phyloP scores from a whole-genome alignment of 2,888 invertebrate species.

The Polietes domitor region DNA sequence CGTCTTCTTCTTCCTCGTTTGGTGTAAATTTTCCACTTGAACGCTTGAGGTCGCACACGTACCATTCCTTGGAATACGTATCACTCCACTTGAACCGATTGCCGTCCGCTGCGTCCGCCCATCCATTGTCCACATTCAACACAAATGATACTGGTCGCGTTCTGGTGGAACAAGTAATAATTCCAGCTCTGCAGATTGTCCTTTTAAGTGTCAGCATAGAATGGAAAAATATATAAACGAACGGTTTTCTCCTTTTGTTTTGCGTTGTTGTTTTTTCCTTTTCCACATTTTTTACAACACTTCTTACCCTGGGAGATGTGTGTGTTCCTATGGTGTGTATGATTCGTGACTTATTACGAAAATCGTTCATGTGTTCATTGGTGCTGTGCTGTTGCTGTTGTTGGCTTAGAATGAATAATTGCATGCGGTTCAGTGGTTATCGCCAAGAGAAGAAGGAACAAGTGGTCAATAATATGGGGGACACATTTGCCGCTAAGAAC shows the following conservation, averaged over 20 bases:
- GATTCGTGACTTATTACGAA: constrained; percentile 55
- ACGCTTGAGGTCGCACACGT: constrained; percentile 51
- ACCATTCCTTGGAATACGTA: constrained; percentile 4
- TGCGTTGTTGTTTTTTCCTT: not conserved
- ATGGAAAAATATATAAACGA: not conserved
- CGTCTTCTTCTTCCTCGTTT: constrained; percentile 4
- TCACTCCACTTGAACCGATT: not conserved
- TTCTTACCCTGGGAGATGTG: not conserved
- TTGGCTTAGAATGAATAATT: constrained; percentile 48
- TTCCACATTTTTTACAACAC: not conserved
- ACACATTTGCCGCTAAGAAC: not conserved
- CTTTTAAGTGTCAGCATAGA: constrained; percentile 2
- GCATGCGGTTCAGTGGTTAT: constrained; percentile 43
- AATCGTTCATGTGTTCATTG: constrained; percentile 47
- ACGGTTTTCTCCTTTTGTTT: not conserved
- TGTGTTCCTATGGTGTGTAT: constrained; percentile 4
- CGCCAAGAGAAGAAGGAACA: constrained; percentile 37
- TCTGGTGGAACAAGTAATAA: not conserved
- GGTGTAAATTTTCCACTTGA: constrained; percentile 53
- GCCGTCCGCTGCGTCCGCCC: not conserved
- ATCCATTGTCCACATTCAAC: not conserved
- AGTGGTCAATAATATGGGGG: constrained; percentile 41
- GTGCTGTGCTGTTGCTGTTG: not conserved
- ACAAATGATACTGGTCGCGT: no score
- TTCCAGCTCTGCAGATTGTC: not conserved